phyloP scores from a whole-genome alignment of 2,113 vertebrate genomes.

The Ciconia boyciana region DNA sequence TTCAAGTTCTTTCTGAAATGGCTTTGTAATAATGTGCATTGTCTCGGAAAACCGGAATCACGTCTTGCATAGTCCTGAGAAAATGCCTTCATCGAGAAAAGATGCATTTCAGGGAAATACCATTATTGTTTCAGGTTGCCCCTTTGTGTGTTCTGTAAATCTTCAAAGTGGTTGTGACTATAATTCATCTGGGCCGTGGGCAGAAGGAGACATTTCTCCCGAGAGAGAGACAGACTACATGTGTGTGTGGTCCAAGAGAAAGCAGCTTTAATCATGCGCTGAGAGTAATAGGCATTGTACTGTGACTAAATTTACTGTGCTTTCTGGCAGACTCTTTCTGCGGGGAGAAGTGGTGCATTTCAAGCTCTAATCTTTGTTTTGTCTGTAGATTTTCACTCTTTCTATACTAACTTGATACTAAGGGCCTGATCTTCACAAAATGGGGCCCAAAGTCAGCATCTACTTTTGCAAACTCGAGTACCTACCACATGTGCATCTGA shows the following conservation, averaged over 20 bases:
- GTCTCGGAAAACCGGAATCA: not conserved
- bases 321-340: constrained; percentile 36
- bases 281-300: constrained; percentile 55
- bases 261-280: constrained; percentile 42
- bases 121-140: constrained; percentile 37
- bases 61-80: not conserved
- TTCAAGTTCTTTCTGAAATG: not conserved
- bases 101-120: constrained; percentile 30
- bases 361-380: constrained; percentile 58
- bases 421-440: constrained; percentile 13
- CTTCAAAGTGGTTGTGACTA: constrained; percentile 50
- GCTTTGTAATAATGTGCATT: not conserved
- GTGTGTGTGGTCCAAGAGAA: constrained; percentile 62
- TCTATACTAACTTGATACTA: not conserved
- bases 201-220: constrained; percentile 51
- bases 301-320: constrained; percentile 57
- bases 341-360: constrained; percentile 25
- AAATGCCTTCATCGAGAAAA: constrained; percentile 41
- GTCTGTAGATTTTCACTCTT: constrained; percentile 52
- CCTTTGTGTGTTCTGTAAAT: constrained; percentile 49
- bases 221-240: constrained; percentile 23
- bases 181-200: constrained; percentile 44
- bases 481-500: not conserved
- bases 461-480: not conserved
- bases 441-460: not conserved